Evolutionary conservation across 2,888 invertebrate species (phyloP).

Genomic region (Ormyrus rosae): DNA sequence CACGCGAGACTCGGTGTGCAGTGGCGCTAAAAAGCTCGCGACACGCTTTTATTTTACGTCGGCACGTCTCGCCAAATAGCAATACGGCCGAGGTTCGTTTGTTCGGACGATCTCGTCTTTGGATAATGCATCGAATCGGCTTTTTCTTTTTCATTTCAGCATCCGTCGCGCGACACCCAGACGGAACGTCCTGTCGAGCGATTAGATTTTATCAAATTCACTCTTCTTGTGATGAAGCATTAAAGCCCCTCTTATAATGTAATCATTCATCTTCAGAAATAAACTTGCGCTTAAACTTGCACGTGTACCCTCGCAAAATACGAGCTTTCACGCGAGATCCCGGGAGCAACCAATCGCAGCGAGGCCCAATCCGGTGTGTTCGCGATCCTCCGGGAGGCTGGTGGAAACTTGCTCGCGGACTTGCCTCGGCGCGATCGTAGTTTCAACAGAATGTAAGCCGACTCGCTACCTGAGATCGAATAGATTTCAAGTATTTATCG

Average conservation of each 20-base stretch:
- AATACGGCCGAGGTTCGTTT: neutral
- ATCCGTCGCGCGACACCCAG: conserved; percentile 1
- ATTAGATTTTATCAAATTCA: too few relatives aligned
- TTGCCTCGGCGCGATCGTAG: neutral
- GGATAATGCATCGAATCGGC: conserved; percentile 20
- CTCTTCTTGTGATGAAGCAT: too few relatives aligned
- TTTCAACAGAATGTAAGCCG: conserved; percentile 5
- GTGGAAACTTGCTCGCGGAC: too few relatives aligned
- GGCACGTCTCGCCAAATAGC: conserved; percentile 10
- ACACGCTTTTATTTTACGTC: conserved; percentile 14
- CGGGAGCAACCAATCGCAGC: too few relatives aligned
- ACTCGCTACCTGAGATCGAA: conserved; percentile 21
- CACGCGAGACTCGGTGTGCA: too few relatives aligned
- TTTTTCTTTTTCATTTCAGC: neutral
- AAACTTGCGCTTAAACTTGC: too few relatives aligned
- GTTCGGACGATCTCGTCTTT: conserved; percentile 17
- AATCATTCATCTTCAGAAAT: too few relatives aligned
- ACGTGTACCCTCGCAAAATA: too few relatives aligned
- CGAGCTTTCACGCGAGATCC: too few relatives aligned
- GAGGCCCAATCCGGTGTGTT: too few relatives aligned
- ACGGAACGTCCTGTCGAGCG: neutral
- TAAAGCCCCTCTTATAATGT: too few relatives aligned
- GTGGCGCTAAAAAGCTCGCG: conserved; percentile 1
- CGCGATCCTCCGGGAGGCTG: neutral
- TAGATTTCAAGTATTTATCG: conserved; percentile 53